Evolutionary conservation across 2,888 invertebrate genomes (phyloP), one percentile per base, ranked within the genome.

Genomic region (Yponomeuta sedellus): DNA sequence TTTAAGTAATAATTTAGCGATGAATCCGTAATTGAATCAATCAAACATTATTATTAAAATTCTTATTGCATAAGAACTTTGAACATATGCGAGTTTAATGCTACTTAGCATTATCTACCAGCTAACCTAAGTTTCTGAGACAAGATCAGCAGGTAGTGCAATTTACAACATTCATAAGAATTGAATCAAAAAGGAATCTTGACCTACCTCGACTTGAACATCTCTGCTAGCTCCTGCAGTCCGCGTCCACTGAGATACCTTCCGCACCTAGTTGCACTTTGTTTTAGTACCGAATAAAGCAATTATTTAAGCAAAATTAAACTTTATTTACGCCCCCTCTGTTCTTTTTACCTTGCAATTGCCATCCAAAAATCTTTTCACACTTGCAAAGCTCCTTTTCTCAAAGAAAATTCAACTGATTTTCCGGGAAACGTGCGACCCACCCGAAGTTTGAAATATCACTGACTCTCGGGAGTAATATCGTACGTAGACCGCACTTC

Each of bases 381-480:
- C 34, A 8, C 34, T 34, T 5, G 10, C 34, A 34, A 34, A 34
- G 34, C 34, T 34, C 6, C 8, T 8, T 34, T 34, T 34, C 34
- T 34, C 10, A 6, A 34, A 4, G 16, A 52, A 52, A 16, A 52
- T 52, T 16, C 3, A 12, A 52, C 16, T 11, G 59, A 8, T 22
- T 10, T 59, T 22, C 22, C 22, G 59, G 25, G 20, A 59, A 59
- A 59, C 59, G 59, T 59, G 59, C 20, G 20, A 20, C 22, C 10
- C 22, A 20, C 59, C 22, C 59, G 22, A 59, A 20, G 59, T 20
- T 20, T 22, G 59, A 59, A 59, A 59, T 20, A 59, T 59, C 25
- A 59, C 59, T 59, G 59, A 59, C 8, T 59, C 59, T 20, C 20
- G 44, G 16, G 44, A 16, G 44, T 52, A 52, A 5, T 5, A 52